phyloP scores from a whole-genome alignment of 2,113 vertebrate species.

The Rhombomys opimus region DNA sequence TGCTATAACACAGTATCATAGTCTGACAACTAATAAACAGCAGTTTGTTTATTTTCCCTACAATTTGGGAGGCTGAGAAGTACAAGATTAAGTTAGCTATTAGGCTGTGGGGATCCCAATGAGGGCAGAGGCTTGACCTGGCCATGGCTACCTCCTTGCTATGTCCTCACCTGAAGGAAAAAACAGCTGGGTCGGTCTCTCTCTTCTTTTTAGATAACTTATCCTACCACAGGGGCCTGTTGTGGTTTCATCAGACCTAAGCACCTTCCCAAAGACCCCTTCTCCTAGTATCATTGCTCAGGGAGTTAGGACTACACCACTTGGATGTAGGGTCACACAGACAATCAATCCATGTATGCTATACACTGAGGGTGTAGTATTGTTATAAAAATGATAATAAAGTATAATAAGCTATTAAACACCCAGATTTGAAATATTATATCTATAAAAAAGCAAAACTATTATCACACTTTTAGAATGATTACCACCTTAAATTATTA shows the following conservation, averaged over 20 bases:
- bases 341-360: neutral
- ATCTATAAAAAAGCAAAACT: neutral
- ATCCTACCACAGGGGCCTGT: neutral
- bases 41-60: neutral
- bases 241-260: neutral
- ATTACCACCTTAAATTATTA: neutral
- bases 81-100: neutral
- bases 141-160: neutral
- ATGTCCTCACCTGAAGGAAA: neutral
- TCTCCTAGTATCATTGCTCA: neutral
- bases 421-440: constrained; percentile 5
- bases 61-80: neutral
- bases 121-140: neutral
- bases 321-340: neutral
- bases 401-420: neutral
- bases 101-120: no score
- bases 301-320: neutral
- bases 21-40: neutral
- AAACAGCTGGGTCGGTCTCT: neutral
- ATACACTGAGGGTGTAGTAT: neutral
- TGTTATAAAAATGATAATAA: neutral
- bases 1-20: neutral
- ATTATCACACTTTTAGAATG: neutral
- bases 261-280: neutral
- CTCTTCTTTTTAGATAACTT: neutral